These are phyloP conservation scores for Crocuta crocuta DNA, from an alignment of 2,113 vertebrate species.

Conservation along the genomic window DNA sequence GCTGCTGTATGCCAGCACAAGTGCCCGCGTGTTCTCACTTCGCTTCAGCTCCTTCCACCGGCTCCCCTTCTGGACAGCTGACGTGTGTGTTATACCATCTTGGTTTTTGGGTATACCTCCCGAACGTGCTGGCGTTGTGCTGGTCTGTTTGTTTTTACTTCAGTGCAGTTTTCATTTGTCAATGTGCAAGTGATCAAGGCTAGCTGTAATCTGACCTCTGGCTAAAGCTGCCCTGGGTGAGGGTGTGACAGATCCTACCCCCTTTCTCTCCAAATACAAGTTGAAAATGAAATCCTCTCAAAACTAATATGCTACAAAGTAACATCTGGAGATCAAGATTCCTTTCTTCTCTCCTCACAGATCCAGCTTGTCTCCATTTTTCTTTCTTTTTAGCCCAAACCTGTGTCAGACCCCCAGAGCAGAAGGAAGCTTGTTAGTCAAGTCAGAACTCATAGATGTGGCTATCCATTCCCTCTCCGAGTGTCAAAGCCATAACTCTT, in stretches of 20 bases:
- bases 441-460: conserved; percentile 76
- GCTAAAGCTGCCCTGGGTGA: conserved; percentile 64
- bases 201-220: conserved; percentile 53
- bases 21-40: conserved; percentile 15
- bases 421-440: conserved; percentile 77
- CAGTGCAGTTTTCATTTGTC: conserved; percentile 56
- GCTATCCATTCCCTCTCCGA: conserved; percentile 70
- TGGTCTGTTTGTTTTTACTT: conserved; percentile 1
- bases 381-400: conserved; percentile 64
- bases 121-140: background rate
- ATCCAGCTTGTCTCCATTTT: conserved; percentile 51
- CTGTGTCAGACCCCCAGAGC: conserved; percentile 61
- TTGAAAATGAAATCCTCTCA: conserved; percentile 78
- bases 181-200: background rate
- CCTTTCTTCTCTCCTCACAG: conserved; percentile 48
- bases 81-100: background rate
- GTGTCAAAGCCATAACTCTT: conserved; percentile 84
- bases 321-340: conserved; percentile 9
- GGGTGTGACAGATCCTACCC: conserved; percentile 46
- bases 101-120: conserved; percentile 29
- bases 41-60: conserved; percentile 47
- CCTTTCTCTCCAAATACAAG: conserved; percentile 53
- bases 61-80: conserved; percentile 64
- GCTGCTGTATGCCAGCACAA: conserved; percentile 56
- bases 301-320: conserved; percentile 61